A percentile compares a stretch with the other conserved stretches of the same genome.
phyloP scores from a whole-genome alignment of 2,888 invertebrate species.

The Drosophila koepferae region DNA sequence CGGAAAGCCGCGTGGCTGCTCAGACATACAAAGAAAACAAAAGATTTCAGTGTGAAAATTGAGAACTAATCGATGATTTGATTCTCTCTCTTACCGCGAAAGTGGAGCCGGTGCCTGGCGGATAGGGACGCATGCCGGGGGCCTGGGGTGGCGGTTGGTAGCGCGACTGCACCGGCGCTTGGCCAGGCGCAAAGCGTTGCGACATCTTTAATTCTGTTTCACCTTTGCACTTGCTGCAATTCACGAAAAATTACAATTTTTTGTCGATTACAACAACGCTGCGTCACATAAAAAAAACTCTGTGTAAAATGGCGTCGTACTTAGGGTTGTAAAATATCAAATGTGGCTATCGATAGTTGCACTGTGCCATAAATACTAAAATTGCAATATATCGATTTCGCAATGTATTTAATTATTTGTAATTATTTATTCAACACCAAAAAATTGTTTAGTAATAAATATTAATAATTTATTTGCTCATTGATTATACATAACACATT shows the following conservation, averaged over 20 bases:
- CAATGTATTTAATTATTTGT: neutral
- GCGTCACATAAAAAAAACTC: slow-evolving; percentile 63
- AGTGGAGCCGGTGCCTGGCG: slow-evolving; percentile 87
- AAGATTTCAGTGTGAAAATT: neutral
- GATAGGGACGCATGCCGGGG: slow-evolving; percentile 84
- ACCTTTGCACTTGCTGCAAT: slow-evolving; percentile 18
- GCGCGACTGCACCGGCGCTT: slow-evolving; percentile 82
- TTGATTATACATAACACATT: too few relatives aligned
- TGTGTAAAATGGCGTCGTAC: slow-evolving; percentile 70
- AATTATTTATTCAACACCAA: neutral
- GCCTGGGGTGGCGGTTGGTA: slow-evolving; percentile 84
- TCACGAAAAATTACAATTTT: slow-evolving; percentile 30
- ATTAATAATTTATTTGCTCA: neutral
- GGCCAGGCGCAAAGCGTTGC: slow-evolving; percentile 83
- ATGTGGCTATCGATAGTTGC: slow-evolving; percentile 19
- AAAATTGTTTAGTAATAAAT: neutral
- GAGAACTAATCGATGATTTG: slow-evolving; percentile 22
- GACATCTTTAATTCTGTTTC: slow-evolving; percentile 68
- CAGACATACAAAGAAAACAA: slow-evolving; percentile 50
- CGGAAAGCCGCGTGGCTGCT: slow-evolving; percentile 88
- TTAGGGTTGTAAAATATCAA: slow-evolving; percentile 39
- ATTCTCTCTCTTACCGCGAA: slow-evolving; percentile 88
- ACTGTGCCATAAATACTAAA: neutral
- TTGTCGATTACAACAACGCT: slow-evolving; percentile 64
- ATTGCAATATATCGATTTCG: neutral